phyloP scores from a whole-genome alignment of 1,140 invertebrate genomes.

The Asobara japonica region DNA sequence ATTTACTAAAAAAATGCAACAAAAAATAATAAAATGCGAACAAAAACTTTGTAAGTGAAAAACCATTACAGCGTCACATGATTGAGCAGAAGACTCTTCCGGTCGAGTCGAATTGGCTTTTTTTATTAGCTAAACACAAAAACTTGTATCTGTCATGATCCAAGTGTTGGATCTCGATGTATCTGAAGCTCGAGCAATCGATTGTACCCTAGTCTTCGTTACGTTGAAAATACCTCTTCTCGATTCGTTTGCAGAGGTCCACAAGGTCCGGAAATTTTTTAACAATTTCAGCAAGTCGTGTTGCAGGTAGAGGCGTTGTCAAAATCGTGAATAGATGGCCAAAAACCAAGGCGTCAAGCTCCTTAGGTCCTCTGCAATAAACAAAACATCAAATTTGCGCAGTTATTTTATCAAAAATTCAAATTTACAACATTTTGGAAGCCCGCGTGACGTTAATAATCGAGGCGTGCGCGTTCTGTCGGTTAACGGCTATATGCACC shows the following conservation, averaged over 20 bases:
- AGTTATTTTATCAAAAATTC: constrained; percentile 8
- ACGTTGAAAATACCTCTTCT: constrained; percentile 78
- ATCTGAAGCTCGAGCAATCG: constrained; percentile 56
- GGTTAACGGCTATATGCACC: too few relatives aligned
- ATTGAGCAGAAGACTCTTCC: constrained; percentile 44
- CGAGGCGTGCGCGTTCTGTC: too few relatives aligned
- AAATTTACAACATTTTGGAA: too few relatives aligned
- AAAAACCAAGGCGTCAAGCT: constrained; percentile 96
- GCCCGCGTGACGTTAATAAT: too few relatives aligned
- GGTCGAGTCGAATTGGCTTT: constrained; percentile 38
- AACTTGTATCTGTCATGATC: constrained; percentile 50
- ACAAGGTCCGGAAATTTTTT: constrained; percentile 77
- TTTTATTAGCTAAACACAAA: constrained; percentile 49
- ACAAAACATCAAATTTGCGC: neutral
- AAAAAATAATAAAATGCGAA: neutral
- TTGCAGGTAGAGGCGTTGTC: constrained; percentile 84
- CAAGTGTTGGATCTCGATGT: constrained; percentile 50
- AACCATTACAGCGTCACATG: constrained; percentile 41
- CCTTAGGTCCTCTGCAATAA: constrained; percentile 78
- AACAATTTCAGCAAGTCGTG: constrained; percentile 77
- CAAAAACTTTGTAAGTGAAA: neutral
- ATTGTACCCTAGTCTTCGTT: constrained; percentile 55
- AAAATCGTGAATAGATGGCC: constrained; percentile 95
- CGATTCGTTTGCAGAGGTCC: constrained; percentile 79
- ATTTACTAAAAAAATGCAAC: neutral